These are phyloP conservation scores for Tubulanus polymorphus DNA, from an alignment of 2,888 invertebrate genomes.

Conservation along the genomic window DNA sequence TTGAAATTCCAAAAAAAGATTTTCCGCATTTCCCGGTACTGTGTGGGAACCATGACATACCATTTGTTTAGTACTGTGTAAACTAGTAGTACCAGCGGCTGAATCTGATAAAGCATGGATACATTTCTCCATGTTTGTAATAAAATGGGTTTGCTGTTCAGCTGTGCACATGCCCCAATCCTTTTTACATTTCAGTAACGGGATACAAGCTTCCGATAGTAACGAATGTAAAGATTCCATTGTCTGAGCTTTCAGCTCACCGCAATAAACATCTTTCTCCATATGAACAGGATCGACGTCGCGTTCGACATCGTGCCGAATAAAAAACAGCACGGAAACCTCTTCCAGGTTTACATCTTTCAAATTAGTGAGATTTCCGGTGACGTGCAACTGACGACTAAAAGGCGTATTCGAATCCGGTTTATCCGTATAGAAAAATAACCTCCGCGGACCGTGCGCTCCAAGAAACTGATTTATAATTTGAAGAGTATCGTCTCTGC, in stretches of 20 bases:
- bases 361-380: constrained; percentile 41
- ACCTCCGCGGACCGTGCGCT: constrained; percentile 43
- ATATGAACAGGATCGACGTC: constrained; percentile 46
- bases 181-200: constrained; percentile 44
- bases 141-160: constrained; percentile 42
- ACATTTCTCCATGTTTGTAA: constrained; percentile 47
- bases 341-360: constrained; percentile 41
- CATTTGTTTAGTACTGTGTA: constrained; percentile 42
- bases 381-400: constrained; percentile 39
- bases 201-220: constrained; percentile 48
- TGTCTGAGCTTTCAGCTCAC: constrained; percentile 50
- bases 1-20: no score
- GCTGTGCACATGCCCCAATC: constrained; percentile 48
- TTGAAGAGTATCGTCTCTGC: constrained; percentile 40
- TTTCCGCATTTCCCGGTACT: no score
- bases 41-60: constrained; percentile 30
- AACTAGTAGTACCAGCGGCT: constrained; percentile 32
- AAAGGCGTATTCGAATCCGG: constrained; percentile 33
- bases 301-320: constrained; percentile 41
- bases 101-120: constrained; percentile 42
- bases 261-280: constrained; percentile 49
- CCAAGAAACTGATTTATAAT: constrained; percentile 47
- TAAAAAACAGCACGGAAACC: constrained; percentile 46
- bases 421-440: constrained; percentile 49
- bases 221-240: constrained; percentile 44